Conservation (phyloP, 2,888 invertebrate genomes). For the Lasiommata megera region DNA sequence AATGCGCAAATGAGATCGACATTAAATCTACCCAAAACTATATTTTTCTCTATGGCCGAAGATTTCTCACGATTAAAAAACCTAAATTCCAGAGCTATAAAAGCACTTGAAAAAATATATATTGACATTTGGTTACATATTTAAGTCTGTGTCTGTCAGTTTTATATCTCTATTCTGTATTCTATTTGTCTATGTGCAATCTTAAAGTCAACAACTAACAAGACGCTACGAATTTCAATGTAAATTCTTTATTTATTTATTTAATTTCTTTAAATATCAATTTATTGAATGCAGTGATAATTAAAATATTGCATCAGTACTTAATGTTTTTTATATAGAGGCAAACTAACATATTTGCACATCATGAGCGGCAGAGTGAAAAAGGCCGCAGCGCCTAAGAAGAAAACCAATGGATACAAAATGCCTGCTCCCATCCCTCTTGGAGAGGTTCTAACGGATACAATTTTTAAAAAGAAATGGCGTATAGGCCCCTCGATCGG, state of each 20-base stretch:
- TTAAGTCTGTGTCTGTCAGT: no score
- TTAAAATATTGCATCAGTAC: background rate
- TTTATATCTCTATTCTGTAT: background rate
- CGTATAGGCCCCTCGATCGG: constrained; percentile 93
- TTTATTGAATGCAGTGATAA: background rate
- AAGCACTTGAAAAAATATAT: no score
- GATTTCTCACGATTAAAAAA: no score
- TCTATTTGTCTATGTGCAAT: background rate
- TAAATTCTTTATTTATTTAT: background rate
- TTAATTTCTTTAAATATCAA: no score
- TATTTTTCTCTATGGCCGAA: no score
- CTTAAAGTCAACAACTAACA: background rate
- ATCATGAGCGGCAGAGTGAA: constrained; percentile 61
- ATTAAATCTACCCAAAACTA: no score
- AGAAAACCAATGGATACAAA: constrained; percentile 71
- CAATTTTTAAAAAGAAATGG: constrained; percentile 89
- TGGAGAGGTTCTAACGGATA: constrained; percentile 90
- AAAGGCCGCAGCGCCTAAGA: constrained; percentile 63
- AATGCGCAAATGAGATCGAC: no score
- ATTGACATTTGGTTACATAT: no score
- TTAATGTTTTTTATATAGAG: constrained; percentile 10
- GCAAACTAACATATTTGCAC: constrained; percentile 8
- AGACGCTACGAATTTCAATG: background rate
- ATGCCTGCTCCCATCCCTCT: constrained; percentile 87
- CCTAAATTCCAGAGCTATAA: no score